Evolutionary conservation across 1,140 invertebrate genomes (phyloP).

Genomic region (Nephila pilipes): DNA sequence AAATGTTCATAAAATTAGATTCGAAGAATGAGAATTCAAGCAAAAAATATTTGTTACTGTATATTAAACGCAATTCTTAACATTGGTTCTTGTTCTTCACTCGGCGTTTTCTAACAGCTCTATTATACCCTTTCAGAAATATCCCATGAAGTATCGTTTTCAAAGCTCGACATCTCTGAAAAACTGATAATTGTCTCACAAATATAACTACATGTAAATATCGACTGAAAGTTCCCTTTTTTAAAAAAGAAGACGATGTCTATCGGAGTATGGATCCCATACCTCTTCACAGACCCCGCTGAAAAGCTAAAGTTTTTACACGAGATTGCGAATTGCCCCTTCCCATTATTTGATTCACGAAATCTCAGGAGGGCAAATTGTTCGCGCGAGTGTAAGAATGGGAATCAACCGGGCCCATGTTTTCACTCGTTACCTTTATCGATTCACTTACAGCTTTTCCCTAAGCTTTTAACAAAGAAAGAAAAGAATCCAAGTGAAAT

Average conservation of each 20-base stretch:
- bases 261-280: not conserved
- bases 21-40: no score
- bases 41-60: no score
- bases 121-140: no score
- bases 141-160: no score
- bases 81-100: no score
- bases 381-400: not conserved
- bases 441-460: not conserved
- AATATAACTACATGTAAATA: no score
- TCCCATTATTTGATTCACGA: slow-evolving; percentile 33
- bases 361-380: slow-evolving; percentile 4
- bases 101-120: no score
- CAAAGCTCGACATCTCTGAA: no score
- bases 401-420: slow-evolving; percentile 17
- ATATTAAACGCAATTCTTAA: no score
- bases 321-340: not conserved
- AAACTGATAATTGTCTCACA: no score
- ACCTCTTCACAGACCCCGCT: not conserved
- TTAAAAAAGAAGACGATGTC: not conserved
- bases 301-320: slow-evolving; percentile 36
- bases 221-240: no score
- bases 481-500: not conserved
- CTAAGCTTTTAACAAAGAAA: slow-evolving; percentile 7
- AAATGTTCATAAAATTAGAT: no score
- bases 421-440: slow-evolving; percentile 44